These are phyloP conservation scores for Hydrolagus affinis DNA, from an alignment of 2,113 vertebrate species.

Conservation along the genomic window DNA sequence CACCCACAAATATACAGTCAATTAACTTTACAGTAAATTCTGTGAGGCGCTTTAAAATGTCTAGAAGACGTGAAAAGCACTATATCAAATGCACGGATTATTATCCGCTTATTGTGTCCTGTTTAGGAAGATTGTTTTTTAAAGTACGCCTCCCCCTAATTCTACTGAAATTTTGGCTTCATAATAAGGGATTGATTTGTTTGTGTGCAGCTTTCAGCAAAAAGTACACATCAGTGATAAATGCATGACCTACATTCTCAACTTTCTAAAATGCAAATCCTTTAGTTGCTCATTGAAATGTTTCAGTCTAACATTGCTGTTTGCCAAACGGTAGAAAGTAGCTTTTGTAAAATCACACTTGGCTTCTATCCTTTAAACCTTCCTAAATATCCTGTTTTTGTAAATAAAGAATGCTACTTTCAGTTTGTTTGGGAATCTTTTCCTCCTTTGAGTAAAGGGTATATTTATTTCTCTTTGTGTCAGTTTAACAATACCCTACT, in stretches of 20 bases:
- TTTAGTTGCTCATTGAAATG: neutral
- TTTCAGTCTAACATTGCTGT: neutral
- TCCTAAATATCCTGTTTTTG: neutral
- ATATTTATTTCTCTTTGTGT: neutral
- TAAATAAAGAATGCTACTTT: neutral
- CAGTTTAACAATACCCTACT: neutral
- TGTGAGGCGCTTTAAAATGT: too few relatives aligned
- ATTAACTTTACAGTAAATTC: too few relatives aligned
- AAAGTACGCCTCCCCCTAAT: neutral
- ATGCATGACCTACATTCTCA: slow-evolving; percentile 3
- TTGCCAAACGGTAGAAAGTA: too few relatives aligned
- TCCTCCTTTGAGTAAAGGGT: neutral
- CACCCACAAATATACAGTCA: too few relatives aligned
- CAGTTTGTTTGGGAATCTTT: neutral
- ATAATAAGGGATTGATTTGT: neutral
- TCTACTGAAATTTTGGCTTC: neutral
- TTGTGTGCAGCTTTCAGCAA: neutral
- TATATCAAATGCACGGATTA: too few relatives aligned
- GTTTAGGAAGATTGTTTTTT: neutral
- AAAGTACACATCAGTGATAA: neutral
- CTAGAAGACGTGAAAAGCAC: too few relatives aligned
- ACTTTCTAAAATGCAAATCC: slow-evolving; percentile 7
- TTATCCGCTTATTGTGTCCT: neutral
- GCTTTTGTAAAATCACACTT: slow-evolving; percentile 1
- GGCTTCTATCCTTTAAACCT: neutral